phyloP scores from a whole-genome alignment of 2,113 vertebrate species.

The Porphyrio hochstetteri region DNA sequence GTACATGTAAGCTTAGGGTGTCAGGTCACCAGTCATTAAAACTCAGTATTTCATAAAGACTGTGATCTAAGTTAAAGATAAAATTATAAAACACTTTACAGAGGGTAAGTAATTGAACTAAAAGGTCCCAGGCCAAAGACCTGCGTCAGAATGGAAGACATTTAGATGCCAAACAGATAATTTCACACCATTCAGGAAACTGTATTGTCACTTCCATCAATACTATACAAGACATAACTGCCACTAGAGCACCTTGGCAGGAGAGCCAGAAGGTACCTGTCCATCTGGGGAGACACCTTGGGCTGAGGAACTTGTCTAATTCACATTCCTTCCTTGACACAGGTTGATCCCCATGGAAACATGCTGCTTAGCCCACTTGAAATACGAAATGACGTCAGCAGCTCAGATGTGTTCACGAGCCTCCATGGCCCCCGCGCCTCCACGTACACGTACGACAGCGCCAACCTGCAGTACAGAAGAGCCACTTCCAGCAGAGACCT shows the following conservation, averaged over 20 bases:
- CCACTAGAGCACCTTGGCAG: background rate
- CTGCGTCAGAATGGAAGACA: background rate
- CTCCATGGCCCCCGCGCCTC: constrained; percentile 78
- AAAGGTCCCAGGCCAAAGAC: background rate
- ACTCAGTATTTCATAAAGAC: background rate
- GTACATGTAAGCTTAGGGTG: background rate
- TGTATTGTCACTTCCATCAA: background rate
- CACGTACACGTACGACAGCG: constrained; percentile 83
- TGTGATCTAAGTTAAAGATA: background rate
- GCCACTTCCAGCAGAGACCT: constrained; percentile 83
- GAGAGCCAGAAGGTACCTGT: background rate
- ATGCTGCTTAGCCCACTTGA: constrained; percentile 87
- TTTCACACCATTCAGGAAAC: background rate
- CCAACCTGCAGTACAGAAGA: constrained; percentile 89
- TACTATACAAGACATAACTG: background rate
- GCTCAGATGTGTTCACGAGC: constrained; percentile 77
- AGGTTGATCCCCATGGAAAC: constrained; percentile 89
- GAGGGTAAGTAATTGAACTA: background rate
- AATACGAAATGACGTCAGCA: constrained; percentile 77
- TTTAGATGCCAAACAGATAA: background rate
- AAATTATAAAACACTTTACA: background rate
- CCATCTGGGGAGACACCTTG: background rate
- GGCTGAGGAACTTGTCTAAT: constrained; percentile 30
- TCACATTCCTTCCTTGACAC: constrained; percentile 30
- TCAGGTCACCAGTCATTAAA: background rate